Conservation (phyloP, 2,888 invertebrate species). For the Euplexia lucipara region DNA sequence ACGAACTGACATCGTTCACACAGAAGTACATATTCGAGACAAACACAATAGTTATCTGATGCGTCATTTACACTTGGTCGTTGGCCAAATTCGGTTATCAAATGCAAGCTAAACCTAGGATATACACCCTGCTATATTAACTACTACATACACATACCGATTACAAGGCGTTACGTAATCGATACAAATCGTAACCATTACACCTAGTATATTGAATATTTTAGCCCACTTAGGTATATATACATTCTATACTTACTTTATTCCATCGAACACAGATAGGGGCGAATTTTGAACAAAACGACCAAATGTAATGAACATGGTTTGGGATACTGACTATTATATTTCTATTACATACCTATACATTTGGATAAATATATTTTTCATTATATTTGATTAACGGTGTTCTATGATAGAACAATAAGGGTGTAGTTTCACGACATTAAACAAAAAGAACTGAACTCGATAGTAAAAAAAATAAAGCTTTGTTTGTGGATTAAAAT, state of each 20-base stretch:
- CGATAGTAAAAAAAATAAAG: conserved; percentile 53
- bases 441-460: conserved; percentile 22
- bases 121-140: conserved; percentile 55
- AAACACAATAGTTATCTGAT: conserved; percentile 50
- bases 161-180: conserved; percentile 55
- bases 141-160: conserved; percentile 48
- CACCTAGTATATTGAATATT: conserved; percentile 45
- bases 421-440: conserved; percentile 19
- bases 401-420: conserved; percentile 17
- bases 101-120: conserved; percentile 54
- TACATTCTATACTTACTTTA: conserved; percentile 40
- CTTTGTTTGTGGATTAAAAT: conserved; percentile 47
- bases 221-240: conserved; percentile 51
- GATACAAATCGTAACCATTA: conserved; percentile 38
- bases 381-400: conserved; percentile 17
- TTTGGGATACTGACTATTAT: conserved; percentile 9
- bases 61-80: conserved; percentile 63
- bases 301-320: conserved; percentile 58
- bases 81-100: conserved; percentile 60
- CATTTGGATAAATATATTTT: conserved; percentile 22
- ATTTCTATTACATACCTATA: conserved; percentile 19
- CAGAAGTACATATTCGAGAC: conserved; percentile 46
- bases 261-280: conserved; percentile 57
- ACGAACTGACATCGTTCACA: conserved; percentile 40
- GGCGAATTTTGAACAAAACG: conserved; percentile 49